Evolutionary conservation across 2,113 vertebrate genomes (phyloP).

Genomic region (Saccopteryx leptura): DNA sequence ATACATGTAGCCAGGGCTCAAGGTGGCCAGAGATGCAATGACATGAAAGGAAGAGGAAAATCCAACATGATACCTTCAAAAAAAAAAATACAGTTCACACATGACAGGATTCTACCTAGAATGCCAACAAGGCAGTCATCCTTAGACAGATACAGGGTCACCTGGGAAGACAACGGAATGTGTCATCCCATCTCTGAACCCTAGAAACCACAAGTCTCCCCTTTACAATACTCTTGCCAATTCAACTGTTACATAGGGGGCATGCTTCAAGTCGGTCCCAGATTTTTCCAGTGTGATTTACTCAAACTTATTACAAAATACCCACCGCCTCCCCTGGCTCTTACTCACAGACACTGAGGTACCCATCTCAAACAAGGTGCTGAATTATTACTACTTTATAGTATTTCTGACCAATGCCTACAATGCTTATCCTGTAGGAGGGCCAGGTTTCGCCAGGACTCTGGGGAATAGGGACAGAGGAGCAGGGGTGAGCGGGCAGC

Average conservation of each 20-base stretch:
- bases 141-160: accelerated
- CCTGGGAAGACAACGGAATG: accelerated
- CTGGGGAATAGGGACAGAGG: accelerated
- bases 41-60: not conserved
- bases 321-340: not conserved
- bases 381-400: accelerated
- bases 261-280: not conserved
- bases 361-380: not conserved
- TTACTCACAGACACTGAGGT: accelerated
- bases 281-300: not conserved
- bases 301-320: not conserved
- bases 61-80: not conserved
- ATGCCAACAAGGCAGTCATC: accelerated
- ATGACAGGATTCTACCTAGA: not conserved
- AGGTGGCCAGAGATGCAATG: not conserved
- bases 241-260: not conserved
- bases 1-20: not conserved
- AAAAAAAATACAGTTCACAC: not conserved
- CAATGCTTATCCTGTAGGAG: not conserved
- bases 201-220: not conserved
- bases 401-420: not conserved
- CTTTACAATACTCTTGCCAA: not conserved
- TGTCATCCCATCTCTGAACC: not conserved
- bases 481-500: too few species aligned
- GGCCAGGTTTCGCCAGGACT: not conserved